Percentiles rank a stretch among this genome's conserved stretches.
Conservation (phyloP, 2,113 vertebrate genomes). For the Oryzias melastigma region DNA sequence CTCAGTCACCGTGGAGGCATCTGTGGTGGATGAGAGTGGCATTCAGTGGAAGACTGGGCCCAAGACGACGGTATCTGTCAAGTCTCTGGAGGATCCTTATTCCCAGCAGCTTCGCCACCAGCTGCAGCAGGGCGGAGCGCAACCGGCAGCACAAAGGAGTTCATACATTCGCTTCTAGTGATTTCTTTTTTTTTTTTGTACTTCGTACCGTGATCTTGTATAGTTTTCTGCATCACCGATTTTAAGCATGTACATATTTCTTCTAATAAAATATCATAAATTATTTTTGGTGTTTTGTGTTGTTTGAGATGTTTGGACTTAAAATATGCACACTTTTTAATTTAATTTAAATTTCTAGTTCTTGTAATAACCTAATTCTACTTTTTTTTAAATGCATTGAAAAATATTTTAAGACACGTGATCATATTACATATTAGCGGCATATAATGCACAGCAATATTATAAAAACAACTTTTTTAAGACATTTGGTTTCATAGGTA, state of each 20-base stretch:
- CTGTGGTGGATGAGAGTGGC: conserved; percentile 90
- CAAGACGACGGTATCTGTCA: conserved; percentile 87
- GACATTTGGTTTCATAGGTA: neutral
- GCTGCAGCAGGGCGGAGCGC: conserved; percentile 72
- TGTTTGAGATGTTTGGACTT: neutral
- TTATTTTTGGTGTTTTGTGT: conserved; percentile 5
- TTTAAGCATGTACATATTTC: conserved; percentile 36
- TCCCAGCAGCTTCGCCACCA: conserved; percentile 91
- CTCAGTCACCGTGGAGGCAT: conserved; percentile 92
- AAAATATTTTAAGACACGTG: too few relatives aligned
- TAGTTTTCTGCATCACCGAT: conserved; percentile 14
- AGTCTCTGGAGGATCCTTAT: conserved; percentile 93
- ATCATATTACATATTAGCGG: too few relatives aligned
- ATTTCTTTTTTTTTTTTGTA: neutral
- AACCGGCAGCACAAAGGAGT: conserved; percentile 58
- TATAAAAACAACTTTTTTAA: too few relatives aligned
- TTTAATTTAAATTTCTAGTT: too few relatives aligned
- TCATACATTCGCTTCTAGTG: conserved; percentile 62
- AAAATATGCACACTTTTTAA: neutral
- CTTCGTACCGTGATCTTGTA: neutral
- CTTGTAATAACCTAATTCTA: too few relatives aligned
- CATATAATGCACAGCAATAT: too few relatives aligned
- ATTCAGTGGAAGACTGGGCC: conserved; percentile 94
- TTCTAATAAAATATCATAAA: conserved; percentile 45
- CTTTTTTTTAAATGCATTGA: too few relatives aligned